These are phyloP conservation scores for Montipora capitata DNA, from an alignment of 92 coral and sea anemone genomes.

Conservation along the genomic window DNA sequence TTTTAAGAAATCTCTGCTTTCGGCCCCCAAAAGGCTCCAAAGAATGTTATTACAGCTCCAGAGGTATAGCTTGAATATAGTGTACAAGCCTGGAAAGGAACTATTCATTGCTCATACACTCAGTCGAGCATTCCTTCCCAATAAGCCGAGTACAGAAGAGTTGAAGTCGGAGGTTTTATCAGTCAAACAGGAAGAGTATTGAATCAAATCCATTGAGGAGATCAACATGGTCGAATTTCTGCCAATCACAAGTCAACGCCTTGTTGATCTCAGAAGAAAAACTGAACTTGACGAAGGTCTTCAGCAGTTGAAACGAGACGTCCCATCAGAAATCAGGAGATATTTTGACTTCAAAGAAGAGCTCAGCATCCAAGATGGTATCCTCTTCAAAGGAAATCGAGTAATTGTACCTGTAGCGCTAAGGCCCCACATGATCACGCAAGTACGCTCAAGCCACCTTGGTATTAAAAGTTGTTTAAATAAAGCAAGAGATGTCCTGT, in stretches of 20 bases:
- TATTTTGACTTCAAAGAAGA: constrained; percentile 40
- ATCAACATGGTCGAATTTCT: constrained; percentile 13
- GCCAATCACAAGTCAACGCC: constrained; percentile 23
- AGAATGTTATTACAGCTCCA: constrained; percentile 41
- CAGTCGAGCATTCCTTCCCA: constrained; percentile 1
- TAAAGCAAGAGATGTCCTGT: too few relatives aligned
- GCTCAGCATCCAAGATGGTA: constrained; percentile 31
- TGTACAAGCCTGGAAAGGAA: constrained; percentile 45
- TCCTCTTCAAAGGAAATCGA: constrained; percentile 33
- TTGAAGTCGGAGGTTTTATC: background rate
- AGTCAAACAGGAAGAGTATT: constrained; percentile 7
- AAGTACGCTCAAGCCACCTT: too few relatives aligned
- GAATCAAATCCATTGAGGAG: too few relatives aligned
- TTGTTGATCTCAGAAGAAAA: background rate
- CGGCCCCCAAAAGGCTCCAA: constrained; percentile 42
- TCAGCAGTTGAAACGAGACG: constrained; percentile 30
- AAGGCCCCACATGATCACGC: too few relatives aligned
- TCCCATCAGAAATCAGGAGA: constrained; percentile 16
- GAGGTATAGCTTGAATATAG: constrained; percentile 5
- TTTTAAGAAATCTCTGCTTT: constrained; percentile 23
- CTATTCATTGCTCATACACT: constrained; percentile 38
- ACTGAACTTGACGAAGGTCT: constrained; percentile 24
- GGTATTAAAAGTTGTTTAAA: too few relatives aligned
- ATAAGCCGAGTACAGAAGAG: constrained; percentile 3
- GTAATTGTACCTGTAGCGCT: background rate